Base-by-base conservation (phyloP, 2,888 invertebrate species). In the Campoplex capitator region DNA sequence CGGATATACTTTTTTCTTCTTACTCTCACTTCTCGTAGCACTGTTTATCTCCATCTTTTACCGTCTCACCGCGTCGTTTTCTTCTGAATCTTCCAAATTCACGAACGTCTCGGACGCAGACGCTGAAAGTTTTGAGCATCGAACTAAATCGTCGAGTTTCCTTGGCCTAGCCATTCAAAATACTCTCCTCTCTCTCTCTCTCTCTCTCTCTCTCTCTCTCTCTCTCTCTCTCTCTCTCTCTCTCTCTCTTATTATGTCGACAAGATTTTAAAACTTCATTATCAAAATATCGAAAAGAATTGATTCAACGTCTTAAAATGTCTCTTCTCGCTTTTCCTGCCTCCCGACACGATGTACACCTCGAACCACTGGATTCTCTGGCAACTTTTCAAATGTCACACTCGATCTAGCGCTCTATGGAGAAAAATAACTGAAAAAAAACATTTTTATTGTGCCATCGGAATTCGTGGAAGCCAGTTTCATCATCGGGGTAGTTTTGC, bases 1-100 rank as follows among this genome's bases (percentile, higher is more conserved):
- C 86, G 86, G 86, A 83, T 85, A 83, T 86, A 78, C 65, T 75
- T 83, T 71, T 78, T 78, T 16, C 65, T 73, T 82, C 82, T 18
- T n/a, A 23, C 6, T 74, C 56, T 42, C 45, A 6, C 18, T 23
- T 28, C 56, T 56, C 68, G 8, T 56, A 23, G 23, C 56, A 13
- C 51, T 54, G n/a, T 67, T 67, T 35, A 58, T 54, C 35, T 70
- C 68, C 2, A 23, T 65, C 45, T 74, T 45, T 79, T 18, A 42
- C 75, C 56, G 3, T 28, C 42, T 67, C 38, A 32, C 28, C 23
- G 68, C 23, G 23, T 35, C 23, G 35, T 67, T 65, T 67, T 1
- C 51, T 56, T 42, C 56, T 28, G 65, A 35, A 70, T 70, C 67
- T 68, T 16, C 56, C 42, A 62, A 35, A 80, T 80, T 65, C 62